These are phyloP conservation scores for Pseudorhombus dupliciocellatus DNA, from an alignment of 2,113 vertebrate species.

Conservation along the genomic window DNA sequence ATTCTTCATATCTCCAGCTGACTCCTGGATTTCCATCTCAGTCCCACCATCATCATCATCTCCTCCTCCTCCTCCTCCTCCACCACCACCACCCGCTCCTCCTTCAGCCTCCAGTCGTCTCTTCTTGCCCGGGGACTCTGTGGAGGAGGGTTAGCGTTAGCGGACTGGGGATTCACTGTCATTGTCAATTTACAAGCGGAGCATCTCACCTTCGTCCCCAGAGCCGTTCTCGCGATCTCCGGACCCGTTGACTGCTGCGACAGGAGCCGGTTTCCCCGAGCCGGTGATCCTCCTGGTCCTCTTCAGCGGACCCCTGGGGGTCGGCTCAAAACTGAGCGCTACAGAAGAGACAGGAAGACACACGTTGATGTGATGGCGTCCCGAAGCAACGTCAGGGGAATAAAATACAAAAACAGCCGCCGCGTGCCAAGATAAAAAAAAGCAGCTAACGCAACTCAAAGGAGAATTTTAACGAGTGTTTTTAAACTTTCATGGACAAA, in stretches of 20 bases:
- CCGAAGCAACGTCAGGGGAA: neutral
- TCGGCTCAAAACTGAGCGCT: constrained; percentile 31
- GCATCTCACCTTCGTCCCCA: constrained; percentile 50
- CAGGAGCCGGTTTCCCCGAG: neutral
- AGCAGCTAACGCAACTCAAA: neutral
- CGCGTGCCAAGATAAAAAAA: neutral
- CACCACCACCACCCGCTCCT: neutral
- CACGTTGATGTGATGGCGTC: neutral
- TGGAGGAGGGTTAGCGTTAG: neutral
- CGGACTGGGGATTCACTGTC: neutral
- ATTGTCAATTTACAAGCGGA: neutral
- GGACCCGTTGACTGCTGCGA: constrained; percentile 40
- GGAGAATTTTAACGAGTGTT: rapidly evolving
- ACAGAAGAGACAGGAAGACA: neutral
- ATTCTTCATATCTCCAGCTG: constrained; percentile 13
- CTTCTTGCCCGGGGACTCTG: constrained; percentile 61
- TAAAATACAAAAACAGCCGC: neutral
- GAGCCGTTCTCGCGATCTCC: constrained; percentile 25
- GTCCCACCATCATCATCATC: constrained; percentile 29
- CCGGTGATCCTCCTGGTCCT: constrained; percentile 42
- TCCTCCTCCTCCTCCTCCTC: constrained; percentile 25
- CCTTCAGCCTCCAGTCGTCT: constrained; percentile 6
- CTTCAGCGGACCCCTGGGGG: constrained; percentile 56
- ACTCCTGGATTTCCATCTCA: constrained; percentile 60
- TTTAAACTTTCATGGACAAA: neutral